phyloP scores from a whole-genome alignment of 1,140 invertebrate species.

The Drosophila nasuta region DNA sequence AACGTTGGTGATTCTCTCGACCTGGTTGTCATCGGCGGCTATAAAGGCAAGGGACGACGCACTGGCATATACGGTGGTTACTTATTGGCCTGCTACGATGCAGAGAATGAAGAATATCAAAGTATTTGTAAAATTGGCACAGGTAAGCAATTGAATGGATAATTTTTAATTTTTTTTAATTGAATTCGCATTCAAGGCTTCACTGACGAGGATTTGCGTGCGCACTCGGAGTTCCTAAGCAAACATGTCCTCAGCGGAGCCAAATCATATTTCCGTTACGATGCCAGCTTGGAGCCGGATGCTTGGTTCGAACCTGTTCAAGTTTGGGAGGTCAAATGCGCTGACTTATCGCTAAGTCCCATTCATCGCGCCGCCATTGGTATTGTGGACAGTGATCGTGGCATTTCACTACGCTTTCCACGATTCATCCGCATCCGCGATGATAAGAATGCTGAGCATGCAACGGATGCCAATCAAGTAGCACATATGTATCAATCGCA shows the following conservation, averaged over 20 bases:
- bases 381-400: constrained; percentile 95
- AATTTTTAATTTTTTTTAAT: not conserved
- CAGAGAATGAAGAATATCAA: constrained; percentile 97
- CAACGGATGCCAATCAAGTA: constrained; percentile 96
- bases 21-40: constrained; percentile 98
- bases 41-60: constrained; percentile 96
- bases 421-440: constrained; percentile 96
- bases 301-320: constrained; percentile 97
- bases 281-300: constrained; percentile 92
- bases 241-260: constrained; percentile 90
- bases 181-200: constrained; percentile 86
- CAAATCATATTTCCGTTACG: constrained; percentile 95
- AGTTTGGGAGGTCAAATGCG: constrained; percentile 99
- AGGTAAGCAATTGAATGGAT: constrained; percentile 85
- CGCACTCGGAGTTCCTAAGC: constrained; percentile 92
- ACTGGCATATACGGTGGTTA: constrained; percentile 98
- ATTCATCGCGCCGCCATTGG: constrained; percentile 96
- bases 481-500: constrained; percentile 94
- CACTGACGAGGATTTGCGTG: constrained; percentile 94
- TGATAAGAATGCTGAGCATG: constrained; percentile 97
- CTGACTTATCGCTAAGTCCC: constrained; percentile 98
- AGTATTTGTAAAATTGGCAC: constrained; percentile 95
- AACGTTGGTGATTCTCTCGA: constrained; percentile 97
- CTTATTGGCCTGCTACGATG: constrained; percentile 98
- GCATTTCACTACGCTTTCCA: constrained; percentile 98